These are phyloP conservation scores for Taurulus bubalis DNA, from an alignment of 2,113 vertebrate species.

Conservation along the genomic window DNA sequence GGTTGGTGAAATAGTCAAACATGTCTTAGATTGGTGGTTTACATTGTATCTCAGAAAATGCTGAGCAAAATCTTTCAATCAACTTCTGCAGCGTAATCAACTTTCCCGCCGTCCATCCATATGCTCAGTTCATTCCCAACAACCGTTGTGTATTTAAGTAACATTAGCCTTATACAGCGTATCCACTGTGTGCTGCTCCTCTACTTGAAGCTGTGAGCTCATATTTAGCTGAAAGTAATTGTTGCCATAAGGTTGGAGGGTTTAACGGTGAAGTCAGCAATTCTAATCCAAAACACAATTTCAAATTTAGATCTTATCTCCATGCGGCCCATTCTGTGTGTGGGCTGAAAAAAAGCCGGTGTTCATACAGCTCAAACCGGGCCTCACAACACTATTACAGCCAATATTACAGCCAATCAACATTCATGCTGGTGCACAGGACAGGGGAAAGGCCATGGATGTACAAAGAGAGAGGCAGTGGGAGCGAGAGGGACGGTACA, in stretches of 20 bases:
- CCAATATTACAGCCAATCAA: neutral
- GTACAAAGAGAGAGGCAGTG: neutral
- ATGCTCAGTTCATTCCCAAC: neutral
- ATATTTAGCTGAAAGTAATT: neutral
- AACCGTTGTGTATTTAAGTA: neutral
- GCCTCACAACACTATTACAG: neutral
- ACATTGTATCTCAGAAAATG: neutral
- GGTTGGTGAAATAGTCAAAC: neutral
- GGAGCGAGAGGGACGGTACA: neutral
- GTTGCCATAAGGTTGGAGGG: neutral
- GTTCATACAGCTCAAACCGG: neutral
- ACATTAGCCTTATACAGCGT: neutral
- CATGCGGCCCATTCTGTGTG: neutral
- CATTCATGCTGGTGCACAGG: neutral
- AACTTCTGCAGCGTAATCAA: neutral
- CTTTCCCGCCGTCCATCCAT: neutral
- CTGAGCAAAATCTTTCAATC: neutral
- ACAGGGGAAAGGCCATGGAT: neutral
- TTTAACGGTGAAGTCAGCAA: neutral
- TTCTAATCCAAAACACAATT: neutral
- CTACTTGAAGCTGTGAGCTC: neutral
- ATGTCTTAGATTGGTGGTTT: neutral
- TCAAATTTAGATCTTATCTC: neutral
- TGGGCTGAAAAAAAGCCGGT: neutral
- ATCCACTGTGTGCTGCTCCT: neutral